phyloP scores from a whole-genome alignment of 2,888 invertebrate genomes.

The Acanthosoma haemorrhoidale region DNA sequence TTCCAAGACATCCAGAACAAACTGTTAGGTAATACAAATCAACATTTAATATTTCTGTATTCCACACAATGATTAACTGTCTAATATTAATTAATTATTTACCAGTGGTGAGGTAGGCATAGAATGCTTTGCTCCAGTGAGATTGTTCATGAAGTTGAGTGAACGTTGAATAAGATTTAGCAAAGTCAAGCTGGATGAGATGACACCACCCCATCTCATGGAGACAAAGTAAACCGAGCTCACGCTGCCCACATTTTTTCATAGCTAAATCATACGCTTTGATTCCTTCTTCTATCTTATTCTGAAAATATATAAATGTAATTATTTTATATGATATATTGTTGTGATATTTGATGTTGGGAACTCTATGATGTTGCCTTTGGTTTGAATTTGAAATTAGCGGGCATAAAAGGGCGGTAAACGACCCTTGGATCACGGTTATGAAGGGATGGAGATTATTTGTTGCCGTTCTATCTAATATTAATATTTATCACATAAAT shows the following conservation, averaged over 20 bases:
- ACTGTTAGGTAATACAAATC: constrained; percentile 17
- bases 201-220: constrained; percentile 65
- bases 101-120: constrained; percentile 57
- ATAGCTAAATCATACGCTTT: constrained; percentile 55
- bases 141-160: constrained; percentile 54
- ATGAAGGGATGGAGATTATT: too few relatives aligned
- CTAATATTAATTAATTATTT: too few relatives aligned
- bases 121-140: constrained; percentile 62
- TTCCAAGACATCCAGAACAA: constrained; percentile 30
- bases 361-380: too few relatives aligned
- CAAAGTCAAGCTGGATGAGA: constrained; percentile 57
- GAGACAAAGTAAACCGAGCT: constrained; percentile 57
- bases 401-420: too few relatives aligned
- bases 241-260: constrained; percentile 56
- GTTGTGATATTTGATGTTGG: too few relatives aligned
- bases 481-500: too few relatives aligned
- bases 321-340: too few relatives aligned
- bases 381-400: too few relatives aligned
- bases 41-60: background rate
- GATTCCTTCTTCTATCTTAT: constrained; percentile 55
- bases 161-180: constrained; percentile 52
- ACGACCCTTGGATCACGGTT: too few relatives aligned
- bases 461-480: too few relatives aligned
- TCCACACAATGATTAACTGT: too few relatives aligned
- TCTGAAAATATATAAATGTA: constrained; percentile 47